Conservation (phyloP, 2,113 vertebrate genomes). For the Gavia stellata region DNA sequence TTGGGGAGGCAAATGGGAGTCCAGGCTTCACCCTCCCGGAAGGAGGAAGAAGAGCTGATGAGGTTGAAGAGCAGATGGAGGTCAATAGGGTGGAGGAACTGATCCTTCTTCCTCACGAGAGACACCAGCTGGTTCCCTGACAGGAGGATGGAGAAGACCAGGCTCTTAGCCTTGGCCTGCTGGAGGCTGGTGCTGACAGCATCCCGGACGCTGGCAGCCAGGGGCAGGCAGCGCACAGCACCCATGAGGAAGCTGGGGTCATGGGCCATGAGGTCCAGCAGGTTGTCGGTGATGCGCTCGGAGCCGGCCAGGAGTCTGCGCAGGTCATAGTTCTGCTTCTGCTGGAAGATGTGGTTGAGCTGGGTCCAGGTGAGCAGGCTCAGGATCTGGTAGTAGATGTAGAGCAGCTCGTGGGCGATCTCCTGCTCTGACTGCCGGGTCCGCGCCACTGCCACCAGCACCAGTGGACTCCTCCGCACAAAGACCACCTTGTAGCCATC, state of each 20-base stretch:
- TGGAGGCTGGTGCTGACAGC: constrained; percentile 86
- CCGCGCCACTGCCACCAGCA: constrained; percentile 90
- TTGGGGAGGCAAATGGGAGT: constrained; percentile 96
- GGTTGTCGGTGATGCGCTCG: constrained; percentile 92
- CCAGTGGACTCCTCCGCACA: constrained; percentile 89
- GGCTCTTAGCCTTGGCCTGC: constrained; percentile 86
- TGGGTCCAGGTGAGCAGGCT: constrained; percentile 94
- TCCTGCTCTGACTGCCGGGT: constrained; percentile 89
- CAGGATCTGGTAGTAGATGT: constrained; percentile 97
- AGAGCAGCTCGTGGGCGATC: constrained; percentile 90
- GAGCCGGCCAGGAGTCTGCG: constrained; percentile 91
- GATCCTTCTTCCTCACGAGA: constrained; percentile 92
- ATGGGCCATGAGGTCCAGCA: constrained; percentile 86
- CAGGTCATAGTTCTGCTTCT: constrained; percentile 96
- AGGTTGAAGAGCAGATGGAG: constrained; percentile 96
- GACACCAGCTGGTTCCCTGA: constrained; percentile 88
- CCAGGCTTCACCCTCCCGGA: constrained; percentile 96
- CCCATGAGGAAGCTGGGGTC: constrained; percentile 94
- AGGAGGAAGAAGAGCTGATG: constrained; percentile 91
- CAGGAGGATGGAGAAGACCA: constrained; percentile 95
- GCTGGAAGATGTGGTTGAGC: constrained; percentile 93
- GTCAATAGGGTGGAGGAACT: constrained; percentile 94
- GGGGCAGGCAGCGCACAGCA: constrained; percentile 88
- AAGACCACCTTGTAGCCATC: constrained; percentile 96
- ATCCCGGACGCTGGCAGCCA: constrained; percentile 79